Percentiles rank a stretch among this genome's conserved stretches.
Evolutionary conservation across 1,140 invertebrate species (phyloP).

Genomic region (Apolygus lucorum): DNA sequence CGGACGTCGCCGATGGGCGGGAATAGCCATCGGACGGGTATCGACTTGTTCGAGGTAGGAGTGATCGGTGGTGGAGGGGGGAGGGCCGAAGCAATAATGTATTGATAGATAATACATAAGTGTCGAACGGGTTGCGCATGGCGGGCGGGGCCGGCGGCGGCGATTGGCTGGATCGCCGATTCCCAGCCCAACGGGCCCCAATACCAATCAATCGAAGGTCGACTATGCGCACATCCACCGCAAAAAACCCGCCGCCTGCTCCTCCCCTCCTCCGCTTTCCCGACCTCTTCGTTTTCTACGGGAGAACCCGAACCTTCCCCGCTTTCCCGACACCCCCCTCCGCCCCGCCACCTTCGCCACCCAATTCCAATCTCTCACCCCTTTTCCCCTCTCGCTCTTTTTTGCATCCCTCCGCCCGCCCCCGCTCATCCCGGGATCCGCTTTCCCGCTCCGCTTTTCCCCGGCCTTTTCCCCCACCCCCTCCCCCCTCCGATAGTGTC

Average conservation of each 20-base stretch:
- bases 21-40: slow-evolving; percentile 2
- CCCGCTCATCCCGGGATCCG: neutral
- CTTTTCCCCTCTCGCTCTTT: neutral
- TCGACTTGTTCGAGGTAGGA: neutral
- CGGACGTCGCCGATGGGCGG: slow-evolving; percentile 2
- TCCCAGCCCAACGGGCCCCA: slow-evolving; percentile 18
- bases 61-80: slow-evolving; percentile 14
- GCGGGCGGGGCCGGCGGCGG: slow-evolving; percentile 15
- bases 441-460: slow-evolving; percentile 9
- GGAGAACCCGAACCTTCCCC: neutral
- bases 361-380: neutral
- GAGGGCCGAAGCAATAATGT: slow-evolving; percentile 27
- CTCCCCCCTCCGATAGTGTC: slow-evolving; percentile 17
- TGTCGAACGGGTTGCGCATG: slow-evolving; percentile 30
- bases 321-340: neutral
- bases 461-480: slow-evolving; percentile 15
- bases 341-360: neutral
- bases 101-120: slow-evolving; percentile 32
- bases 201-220: slow-evolving; percentile 31
- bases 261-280: neutral
- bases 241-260: slow-evolving; percentile 18
- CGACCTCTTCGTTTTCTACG: slow-evolving; percentile 6
- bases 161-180: slow-evolving; percentile 26
- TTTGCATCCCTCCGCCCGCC: neutral
- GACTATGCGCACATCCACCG: slow-evolving; percentile 18